phyloP scores from a whole-genome alignment of 2,113 vertebrate species.

The Dipodomys stephensi region DNA sequence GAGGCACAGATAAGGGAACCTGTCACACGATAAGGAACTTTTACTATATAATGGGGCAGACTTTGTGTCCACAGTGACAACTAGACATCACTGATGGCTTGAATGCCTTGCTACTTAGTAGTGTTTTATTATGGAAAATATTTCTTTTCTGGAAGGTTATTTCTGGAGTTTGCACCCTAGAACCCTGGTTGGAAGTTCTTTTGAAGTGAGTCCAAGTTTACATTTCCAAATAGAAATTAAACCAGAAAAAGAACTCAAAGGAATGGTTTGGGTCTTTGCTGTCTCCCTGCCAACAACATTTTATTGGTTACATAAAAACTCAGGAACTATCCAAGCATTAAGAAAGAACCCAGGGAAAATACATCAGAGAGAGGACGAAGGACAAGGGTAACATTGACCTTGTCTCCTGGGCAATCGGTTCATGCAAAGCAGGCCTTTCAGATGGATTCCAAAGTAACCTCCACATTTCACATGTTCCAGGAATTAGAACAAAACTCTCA shows the following conservation, averaged over 20 bases:
- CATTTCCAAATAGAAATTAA: conserved; percentile 33
- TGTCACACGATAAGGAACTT: not conserved
- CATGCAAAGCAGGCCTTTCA: not conserved
- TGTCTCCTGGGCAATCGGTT: not conserved
- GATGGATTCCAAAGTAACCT: not conserved
- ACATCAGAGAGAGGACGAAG: not conserved
- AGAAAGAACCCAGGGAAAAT: not conserved
- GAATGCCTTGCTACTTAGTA: not conserved
- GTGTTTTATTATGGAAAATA: not conserved
- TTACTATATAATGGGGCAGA: not conserved
- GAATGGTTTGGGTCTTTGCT: not conserved
- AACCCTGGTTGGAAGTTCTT: not conserved
- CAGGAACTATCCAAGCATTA: conserved; percentile 23
- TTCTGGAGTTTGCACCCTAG: not conserved
- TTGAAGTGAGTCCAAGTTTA: conserved; percentile 14
- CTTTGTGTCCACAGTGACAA: not conserved
- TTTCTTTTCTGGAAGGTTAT: not conserved
- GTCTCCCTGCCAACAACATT: conserved; percentile 25
- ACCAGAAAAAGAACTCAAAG: not conserved
- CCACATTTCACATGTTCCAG: not conserved
- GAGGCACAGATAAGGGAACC: not conserved
- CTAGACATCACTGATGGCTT: not conserved
- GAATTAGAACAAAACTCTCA: not conserved
- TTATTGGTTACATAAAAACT: conserved; percentile 52
- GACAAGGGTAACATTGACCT: not conserved